Evolutionary conservation across 2,888 invertebrate genomes (phyloP), one percentile per base, ranked within the genome.

Genomic region (Catocala fraxini): DNA sequence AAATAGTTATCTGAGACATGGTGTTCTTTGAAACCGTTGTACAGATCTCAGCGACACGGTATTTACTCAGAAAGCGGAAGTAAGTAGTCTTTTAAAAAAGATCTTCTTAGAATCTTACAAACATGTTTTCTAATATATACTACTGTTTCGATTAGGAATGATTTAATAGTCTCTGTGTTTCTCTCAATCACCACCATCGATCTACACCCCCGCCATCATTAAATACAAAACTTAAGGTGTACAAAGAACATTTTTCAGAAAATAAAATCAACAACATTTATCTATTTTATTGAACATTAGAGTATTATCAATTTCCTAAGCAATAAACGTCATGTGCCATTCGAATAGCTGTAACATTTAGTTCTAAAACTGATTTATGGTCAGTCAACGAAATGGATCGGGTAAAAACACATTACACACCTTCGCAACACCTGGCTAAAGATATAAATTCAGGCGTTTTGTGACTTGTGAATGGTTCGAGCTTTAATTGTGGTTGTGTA

Each of bases 301-400:
- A 56, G 45, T 59, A 59, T 68, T 62, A 68, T 68, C 62, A 68
- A 59, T 68, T 59, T 45, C 39, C 46, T 41, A 9, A 15, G 55
- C 64, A 54, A 69, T 77, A 77, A 71, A 69, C 56, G 64, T 64
- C n/a, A 33, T 51, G 51, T 42, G 65, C 57, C 57, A 52, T 64
- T 64, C 12, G 52, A 66, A 63, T 62, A 62, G 65, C 64, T 62
- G 62, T 75, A 64, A 67, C 63, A 51, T 72, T 75, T 73, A 75
- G 68, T 83, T 79, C 75, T 81, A 67, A 74, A 73, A 64, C 68
- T 73, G 78, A 83, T 84, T 83, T 81, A 84, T 78, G 25, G 59
- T 35, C 47, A 70, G 57, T 68, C n/a, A 58, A 69, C 56, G 65
- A 63, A 62, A 69, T 63, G 59, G 4, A 69, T 64, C 63, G 63